These are phyloP conservation scores for Drepana falcataria DNA, from an alignment of 2,888 invertebrate genomes.

Conservation along the genomic window DNA sequence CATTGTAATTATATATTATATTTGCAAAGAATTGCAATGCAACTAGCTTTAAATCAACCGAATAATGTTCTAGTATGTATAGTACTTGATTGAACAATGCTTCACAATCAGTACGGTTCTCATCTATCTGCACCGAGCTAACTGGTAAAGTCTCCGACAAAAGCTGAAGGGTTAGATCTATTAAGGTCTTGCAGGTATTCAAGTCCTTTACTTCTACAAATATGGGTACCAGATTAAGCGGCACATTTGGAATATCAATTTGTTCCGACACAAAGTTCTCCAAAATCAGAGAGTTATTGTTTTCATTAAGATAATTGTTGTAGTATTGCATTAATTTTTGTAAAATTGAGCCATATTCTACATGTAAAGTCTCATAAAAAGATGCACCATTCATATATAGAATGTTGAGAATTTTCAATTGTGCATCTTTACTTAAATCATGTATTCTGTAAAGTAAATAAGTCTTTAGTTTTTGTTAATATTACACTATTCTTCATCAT, in stretches of 20 bases:
- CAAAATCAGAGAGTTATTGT: slow-evolving; percentile 33
- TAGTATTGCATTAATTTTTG: slow-evolving; percentile 62
- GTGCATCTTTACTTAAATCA: slow-evolving; percentile 71
- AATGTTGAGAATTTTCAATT: slow-evolving; percentile 75
- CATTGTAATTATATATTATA: slow-evolving; percentile 47
- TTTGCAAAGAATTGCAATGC: slow-evolving; percentile 52
- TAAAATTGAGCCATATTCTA: slow-evolving; percentile 68
- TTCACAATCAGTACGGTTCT: slow-evolving; percentile 28
- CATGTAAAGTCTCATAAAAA: slow-evolving; percentile 66
- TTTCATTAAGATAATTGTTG: slow-evolving; percentile 30
- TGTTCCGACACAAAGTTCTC: slow-evolving; percentile 67
- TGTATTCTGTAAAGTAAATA: slow-evolving; percentile 64
- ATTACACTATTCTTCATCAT: no score
- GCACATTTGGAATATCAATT: slow-evolving; percentile 49
- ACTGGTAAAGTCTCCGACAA: slow-evolving; percentile 54
- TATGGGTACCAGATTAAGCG: slow-evolving; percentile 61
- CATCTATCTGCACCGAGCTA: slow-evolving; percentile 44
- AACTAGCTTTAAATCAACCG: slow-evolving; percentile 52
- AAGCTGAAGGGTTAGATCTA: slow-evolving; percentile 52
- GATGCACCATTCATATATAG: slow-evolving; percentile 70
- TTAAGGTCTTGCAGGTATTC: slow-evolving; percentile 49
- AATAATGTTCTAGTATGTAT: slow-evolving; percentile 50
- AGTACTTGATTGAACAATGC: slow-evolving; percentile 39
- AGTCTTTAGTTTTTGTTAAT: background rate
- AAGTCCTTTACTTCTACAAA: slow-evolving; percentile 52